Base-by-base conservation (phyloP, 2,113 vertebrate genomes). In the Campylomormyrus numenius region DNA sequence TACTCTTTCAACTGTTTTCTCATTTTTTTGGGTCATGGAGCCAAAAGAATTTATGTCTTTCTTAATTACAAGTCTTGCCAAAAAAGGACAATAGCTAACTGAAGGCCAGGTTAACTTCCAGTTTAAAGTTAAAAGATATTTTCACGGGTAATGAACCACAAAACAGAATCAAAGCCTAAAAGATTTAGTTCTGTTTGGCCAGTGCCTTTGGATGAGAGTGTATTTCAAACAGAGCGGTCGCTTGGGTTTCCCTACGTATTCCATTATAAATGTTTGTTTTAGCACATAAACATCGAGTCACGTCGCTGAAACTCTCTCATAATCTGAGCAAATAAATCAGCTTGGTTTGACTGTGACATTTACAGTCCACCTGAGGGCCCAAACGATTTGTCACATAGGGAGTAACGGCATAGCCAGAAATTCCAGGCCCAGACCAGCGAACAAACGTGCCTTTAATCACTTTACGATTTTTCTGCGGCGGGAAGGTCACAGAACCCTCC, bases 401-500 rank as follows among this genome's bases (percentile, higher is more conserved):
- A 62, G 15, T 62, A 85, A 62, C 6, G 42, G 35, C 19, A 35
- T 15, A 84, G 31, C 13, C 77, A 46, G 56, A 85, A 58, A 80
- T 88, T 83, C 85, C 48, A 77, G 46, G 84, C 1, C n/a, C 13
- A 48, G 50, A 80, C 80, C 45, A 74, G 27, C 21, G 88, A 80
- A 89, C 77, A 88, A 89, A 86, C 53, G 84, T 11, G 19, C 35
- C 45, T 74, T 89, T 89, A 89, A 89, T 74, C 88, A 42, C 85
- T 88, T 89, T 66, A 66, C 21, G 35, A 11, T 46, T 89, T 85
- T 91, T 50, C 52, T 11, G 53, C 31, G 45, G 74, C 4, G 15
- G 87, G 53, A 90, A 52, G 45, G 90, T 91, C 88, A 91, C 62
- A 52, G n/a, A 66, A 85, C 45, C 56, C 88, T 89, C 58, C 46